phyloP scores from a whole-genome alignment of 2,797 vertebrate species.

The Glossophaga mutica region DNA sequence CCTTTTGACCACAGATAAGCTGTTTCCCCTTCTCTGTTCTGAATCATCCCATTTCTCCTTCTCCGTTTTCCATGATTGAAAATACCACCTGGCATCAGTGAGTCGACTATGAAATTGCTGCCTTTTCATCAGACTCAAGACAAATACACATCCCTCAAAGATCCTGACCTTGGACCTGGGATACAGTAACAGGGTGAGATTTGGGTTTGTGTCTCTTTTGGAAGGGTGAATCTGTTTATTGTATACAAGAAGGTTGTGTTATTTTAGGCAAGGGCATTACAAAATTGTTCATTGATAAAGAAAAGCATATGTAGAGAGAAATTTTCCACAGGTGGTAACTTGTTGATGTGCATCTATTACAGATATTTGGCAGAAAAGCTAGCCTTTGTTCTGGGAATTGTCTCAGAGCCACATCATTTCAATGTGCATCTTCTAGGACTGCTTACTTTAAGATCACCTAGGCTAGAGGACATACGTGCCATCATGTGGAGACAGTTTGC shows the following conservation, averaged over 20 bases:
- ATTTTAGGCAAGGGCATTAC: neutral
- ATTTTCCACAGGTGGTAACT: neutral
- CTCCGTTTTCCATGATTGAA: neutral
- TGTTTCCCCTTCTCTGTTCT: neutral
- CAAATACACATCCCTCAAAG: neutral
- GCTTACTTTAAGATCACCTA: neutral
- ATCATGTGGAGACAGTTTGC: neutral
- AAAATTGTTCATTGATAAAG: neutral
- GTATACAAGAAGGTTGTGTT: neutral
- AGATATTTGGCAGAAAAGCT: neutral
- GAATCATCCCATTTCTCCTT: neutral
- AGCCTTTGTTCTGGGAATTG: neutral
- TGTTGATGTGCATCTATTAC: neutral
- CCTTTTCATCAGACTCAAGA: neutral
- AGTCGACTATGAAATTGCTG: neutral
- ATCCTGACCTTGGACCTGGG: neutral
- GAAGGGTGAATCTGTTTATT: neutral
- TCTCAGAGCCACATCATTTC: neutral
- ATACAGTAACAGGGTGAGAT: neutral
- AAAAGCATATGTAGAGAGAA: neutral
- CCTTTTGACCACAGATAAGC: neutral
- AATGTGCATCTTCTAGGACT: neutral
- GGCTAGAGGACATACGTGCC: neutral
- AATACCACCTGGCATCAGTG: neutral
- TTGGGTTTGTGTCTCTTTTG: neutral